These are phyloP conservation scores for Nemopilema nomurai DNA, from an alignment of 30 jellyfish, hydroid and myxozoan genomes.

Conservation along the genomic window DNA sequence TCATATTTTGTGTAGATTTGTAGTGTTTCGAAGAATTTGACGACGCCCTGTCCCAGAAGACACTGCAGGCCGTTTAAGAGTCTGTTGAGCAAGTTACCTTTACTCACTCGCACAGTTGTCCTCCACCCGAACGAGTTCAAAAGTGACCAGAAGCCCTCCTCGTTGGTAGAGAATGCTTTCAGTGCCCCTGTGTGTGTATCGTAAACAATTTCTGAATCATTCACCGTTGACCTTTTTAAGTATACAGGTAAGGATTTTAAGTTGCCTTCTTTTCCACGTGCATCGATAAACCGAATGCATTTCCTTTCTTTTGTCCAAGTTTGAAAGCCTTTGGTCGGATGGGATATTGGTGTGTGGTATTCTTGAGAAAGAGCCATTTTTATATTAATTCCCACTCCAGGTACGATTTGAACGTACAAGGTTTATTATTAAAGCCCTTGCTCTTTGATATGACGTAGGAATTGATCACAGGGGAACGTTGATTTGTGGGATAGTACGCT, in stretches of 20 bases:
- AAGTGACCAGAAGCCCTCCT: conserved; percentile 1
- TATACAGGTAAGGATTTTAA: not conserved
- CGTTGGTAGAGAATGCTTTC: not conserved
- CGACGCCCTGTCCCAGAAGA: not conserved
- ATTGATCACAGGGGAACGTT: too few species aligned
- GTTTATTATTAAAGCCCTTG: too few species aligned
- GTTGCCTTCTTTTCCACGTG: not conserved
- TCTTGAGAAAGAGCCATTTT: not conserved
- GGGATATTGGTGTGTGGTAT: not conserved
- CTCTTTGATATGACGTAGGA: too few species aligned
- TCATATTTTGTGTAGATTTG: conserved; percentile 1
- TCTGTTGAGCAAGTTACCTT: conserved; percentile 11
- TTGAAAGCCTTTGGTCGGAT: not conserved
- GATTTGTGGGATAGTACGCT: too few species aligned
- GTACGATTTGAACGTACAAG: too few species aligned
- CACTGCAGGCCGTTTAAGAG: not conserved
- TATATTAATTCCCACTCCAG: too few species aligned
- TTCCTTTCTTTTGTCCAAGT: not conserved
- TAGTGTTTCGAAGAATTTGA: not conserved
- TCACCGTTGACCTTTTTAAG: not conserved
- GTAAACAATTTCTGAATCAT: not conserved
- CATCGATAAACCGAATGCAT: not conserved
- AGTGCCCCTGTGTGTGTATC: not conserved
- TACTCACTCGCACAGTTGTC: conserved; percentile 14
- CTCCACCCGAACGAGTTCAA: conserved; percentile 5